Conservation (phyloP, 1,140 invertebrate genomes). For the Bombus sibiricus region DNA sequence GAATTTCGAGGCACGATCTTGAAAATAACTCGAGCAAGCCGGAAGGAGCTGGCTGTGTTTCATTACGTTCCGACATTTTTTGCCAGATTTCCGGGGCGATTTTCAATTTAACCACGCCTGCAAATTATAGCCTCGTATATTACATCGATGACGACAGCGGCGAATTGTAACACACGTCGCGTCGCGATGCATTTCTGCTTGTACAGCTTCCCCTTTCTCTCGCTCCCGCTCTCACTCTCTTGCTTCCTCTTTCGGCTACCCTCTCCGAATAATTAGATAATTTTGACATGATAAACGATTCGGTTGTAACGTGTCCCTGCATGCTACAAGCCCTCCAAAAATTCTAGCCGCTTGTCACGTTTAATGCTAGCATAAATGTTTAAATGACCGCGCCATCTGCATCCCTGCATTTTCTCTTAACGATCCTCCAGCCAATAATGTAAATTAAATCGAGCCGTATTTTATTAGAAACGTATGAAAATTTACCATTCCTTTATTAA, state of each 20-base stretch:
- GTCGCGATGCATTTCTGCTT: conserved; percentile 31
- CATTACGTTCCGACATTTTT: conserved; percentile 13
- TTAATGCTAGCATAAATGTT: background rate
- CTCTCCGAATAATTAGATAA: conserved; percentile 48
- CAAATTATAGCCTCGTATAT: conserved; percentile 52
- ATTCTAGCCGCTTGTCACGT: conserved; percentile 14
- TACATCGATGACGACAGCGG: conserved; percentile 46
- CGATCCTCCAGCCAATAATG: background rate
- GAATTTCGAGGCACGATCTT: background rate
- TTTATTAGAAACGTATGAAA: too few species aligned
- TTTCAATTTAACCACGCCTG: conserved; percentile 51
- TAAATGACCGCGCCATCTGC: background rate
- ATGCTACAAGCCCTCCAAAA: conserved; percentile 10
- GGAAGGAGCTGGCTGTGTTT: background rate
- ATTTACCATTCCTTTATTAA: too few species aligned
- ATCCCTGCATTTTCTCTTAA: background rate
- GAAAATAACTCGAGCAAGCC: background rate
- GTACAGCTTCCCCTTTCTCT: background rate
- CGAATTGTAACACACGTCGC: conserved; percentile 44
- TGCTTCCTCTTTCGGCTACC: background rate
- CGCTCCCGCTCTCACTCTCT: background rate
- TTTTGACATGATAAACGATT: conserved; percentile 43
- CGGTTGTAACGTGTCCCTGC: background rate
- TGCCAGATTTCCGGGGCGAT: background rate
- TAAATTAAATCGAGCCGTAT: background rate